Percentiles rank a stretch among this genome's conserved stretches.
These are phyloP conservation scores for Metalampra italica DNA, from an alignment of 2,888 invertebrate genomes.

Conservation along the genomic window DNA sequence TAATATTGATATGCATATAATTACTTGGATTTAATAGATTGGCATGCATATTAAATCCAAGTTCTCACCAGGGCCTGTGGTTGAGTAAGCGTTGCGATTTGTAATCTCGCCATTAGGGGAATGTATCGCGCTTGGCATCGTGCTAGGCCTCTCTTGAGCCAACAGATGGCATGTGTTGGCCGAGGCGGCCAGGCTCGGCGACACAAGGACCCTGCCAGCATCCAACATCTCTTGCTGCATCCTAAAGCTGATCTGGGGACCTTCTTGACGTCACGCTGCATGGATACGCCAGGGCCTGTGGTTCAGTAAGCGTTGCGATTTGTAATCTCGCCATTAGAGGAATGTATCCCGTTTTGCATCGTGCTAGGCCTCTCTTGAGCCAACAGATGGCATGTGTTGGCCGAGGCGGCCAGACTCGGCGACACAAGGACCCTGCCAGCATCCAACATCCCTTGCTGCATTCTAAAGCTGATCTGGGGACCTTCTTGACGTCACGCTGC, in stretches of 20 bases:
- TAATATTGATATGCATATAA: too few species aligned
- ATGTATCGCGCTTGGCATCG: constrained; percentile 48
- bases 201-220: constrained; percentile 10
- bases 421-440: constrained; percentile 11
- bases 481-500: too few species aligned
- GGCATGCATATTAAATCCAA: neutral
- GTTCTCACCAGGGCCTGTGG: constrained; percentile 16
- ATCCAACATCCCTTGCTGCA: too few species aligned
- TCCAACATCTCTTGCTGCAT: neutral
- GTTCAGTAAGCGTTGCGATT: constrained; percentile 45
- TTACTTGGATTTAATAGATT: too few species aligned
- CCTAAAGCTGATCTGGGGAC: too few species aligned
- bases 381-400: constrained; percentile 48
- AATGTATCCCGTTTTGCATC: constrained; percentile 49
- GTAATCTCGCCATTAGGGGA: constrained; percentile 56
- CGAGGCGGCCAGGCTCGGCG: constrained; percentile 17
- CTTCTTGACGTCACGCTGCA: too few species aligned
- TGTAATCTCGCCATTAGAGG: constrained; percentile 57
- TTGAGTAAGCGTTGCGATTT: constrained; percentile 47
- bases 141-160: constrained; percentile 34
- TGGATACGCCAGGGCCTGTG: constrained; percentile 18
- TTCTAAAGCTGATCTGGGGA: too few species aligned
- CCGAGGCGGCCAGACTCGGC: constrained; percentile 18
- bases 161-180: constrained; percentile 47
- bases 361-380: constrained; percentile 33